Base-by-base conservation (phyloP, 2,888 invertebrate genomes). In the Germaria angustata region DNA sequence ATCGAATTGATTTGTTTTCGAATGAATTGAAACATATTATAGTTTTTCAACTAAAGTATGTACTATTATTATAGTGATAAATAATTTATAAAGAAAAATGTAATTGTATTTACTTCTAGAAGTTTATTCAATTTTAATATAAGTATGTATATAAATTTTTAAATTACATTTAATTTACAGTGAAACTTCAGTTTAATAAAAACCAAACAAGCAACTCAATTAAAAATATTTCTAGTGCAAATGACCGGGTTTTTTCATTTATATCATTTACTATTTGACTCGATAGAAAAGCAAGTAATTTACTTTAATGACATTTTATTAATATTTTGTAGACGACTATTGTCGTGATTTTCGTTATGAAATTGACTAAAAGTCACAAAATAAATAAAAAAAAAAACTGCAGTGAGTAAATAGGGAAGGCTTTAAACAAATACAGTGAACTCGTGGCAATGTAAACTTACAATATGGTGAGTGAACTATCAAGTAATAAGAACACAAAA, bases 141-240 rank as follows among this genome's bases (percentile, higher is more conserved):
- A 8, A 39, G n/a, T 24, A 51, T 32, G 46, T 46, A 11, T 5
- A 53, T 13, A 51, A 39, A 53, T 66, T 11, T 22, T 49, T 20
- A 13, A 51, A 39, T 28, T n/a, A 36, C 36, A 72, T 72, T 61
- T 24, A 49, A 36, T 61, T 49, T 59, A 34, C 7, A 36, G 9
- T 24, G 3, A 28, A 41, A 7, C 5, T 57, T 32, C 22, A 55
- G 1, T 69, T 41, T 8, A 11, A 36, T 20, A 44, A 20, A n/a
- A n/a, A n/a, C n/a, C n/a, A 53, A 55, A 2, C 46, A 59, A 71
- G 46, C 22, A 71, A 71, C 6, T 57, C 34, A 59, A 36, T 69
- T 20, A 57, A 46, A 57, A 22, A 57, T 71, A 24, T 57, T 57
- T 57, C 13, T 22, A 46, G 34, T 71, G 57, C 8, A 57, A 69